These are phyloP conservation scores for Brachionus asplanchnoidis DNA, from an alignment of 1,140 invertebrate species.

Conservation along the genomic window DNA sequence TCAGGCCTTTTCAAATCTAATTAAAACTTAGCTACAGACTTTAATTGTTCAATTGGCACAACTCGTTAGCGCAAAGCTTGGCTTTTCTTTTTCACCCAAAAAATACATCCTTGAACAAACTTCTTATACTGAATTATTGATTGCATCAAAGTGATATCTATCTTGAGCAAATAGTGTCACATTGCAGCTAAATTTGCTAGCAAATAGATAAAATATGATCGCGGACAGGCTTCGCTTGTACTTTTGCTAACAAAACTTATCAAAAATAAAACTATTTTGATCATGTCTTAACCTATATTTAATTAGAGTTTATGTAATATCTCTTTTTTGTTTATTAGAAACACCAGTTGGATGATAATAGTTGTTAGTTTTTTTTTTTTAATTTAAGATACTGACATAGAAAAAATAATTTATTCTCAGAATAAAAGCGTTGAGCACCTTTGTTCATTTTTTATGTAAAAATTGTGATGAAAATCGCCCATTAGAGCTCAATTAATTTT, in stretches of 20 bases:
- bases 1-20: not conserved
- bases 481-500: not conserved
- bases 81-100: not conserved
- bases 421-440: not conserved
- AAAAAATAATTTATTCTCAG: not conserved
- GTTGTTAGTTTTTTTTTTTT: not conserved
- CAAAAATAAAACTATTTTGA: not conserved
- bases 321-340: not conserved
- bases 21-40: not conserved
- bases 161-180: not conserved
- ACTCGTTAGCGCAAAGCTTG: not conserved
- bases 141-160: not conserved
- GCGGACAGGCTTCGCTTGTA: not conserved
- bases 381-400: not conserved
- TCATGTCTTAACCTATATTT: not conserved
- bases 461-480: not conserved
- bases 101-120: not conserved
- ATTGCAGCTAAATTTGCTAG: not conserved
- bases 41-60: not conserved
- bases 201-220: not conserved
- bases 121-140: not conserved
- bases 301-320: not conserved
- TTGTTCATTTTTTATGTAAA: not conserved
- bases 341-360: not conserved
- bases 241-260: not conserved